Conservation (phyloP, 2,888 invertebrate genomes). For the Esperia sulphurella region DNA sequence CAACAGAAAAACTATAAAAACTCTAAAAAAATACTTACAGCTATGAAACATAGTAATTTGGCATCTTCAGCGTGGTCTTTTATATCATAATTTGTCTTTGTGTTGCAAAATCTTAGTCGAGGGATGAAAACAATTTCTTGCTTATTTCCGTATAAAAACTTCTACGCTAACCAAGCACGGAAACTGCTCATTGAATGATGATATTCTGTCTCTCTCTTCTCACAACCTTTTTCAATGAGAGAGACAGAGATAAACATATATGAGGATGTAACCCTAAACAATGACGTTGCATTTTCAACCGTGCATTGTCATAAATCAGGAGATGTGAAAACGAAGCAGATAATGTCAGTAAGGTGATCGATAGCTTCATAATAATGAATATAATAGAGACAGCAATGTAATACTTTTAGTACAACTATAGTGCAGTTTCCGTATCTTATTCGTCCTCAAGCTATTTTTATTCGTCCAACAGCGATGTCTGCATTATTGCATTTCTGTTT, state of each 20-base stretch:
- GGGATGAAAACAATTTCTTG: too few relatives aligned
- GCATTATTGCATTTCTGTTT: too few relatives aligned
- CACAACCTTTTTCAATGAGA: background rate
- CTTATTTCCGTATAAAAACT: too few relatives aligned
- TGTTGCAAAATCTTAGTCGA: too few relatives aligned
- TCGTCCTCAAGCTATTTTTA: too few relatives aligned
- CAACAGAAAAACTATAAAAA: too few relatives aligned
- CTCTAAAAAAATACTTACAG: too few relatives aligned
- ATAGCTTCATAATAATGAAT: conserved; percentile 12
- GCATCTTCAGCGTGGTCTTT: too few relatives aligned
- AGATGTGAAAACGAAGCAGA: conserved; percentile 23
- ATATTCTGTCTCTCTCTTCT: background rate
- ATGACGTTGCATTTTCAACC: conserved; percentile 25
- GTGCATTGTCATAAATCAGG: conserved; percentile 31
- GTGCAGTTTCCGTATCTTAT: background rate
- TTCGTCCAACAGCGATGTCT: too few relatives aligned
- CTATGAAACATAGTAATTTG: too few relatives aligned
- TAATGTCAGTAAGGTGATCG: conserved; percentile 19
- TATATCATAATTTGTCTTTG: too few relatives aligned
- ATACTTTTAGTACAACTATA: too few relatives aligned
- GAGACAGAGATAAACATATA: background rate
- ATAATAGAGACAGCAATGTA: background rate
- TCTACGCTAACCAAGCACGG: background rate
- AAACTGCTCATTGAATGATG: conserved; percentile 7
- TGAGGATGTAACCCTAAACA: conserved; percentile 8